Conservation (phyloP, 2,888 invertebrate genomes). For the Chrysotoxum bicinctum region DNA sequence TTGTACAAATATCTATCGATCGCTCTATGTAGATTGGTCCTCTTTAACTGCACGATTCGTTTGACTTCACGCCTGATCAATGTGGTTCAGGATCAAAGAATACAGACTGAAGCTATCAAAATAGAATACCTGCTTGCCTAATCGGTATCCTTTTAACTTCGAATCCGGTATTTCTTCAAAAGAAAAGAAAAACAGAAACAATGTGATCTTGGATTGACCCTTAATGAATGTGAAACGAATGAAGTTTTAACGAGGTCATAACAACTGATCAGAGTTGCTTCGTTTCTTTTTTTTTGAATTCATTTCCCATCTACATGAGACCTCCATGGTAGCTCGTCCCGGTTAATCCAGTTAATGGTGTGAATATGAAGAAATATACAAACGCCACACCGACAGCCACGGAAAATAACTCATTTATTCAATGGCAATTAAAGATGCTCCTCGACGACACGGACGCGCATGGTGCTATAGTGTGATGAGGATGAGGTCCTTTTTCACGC, state of each 20-base stretch:
- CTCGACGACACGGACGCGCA: not conserved
- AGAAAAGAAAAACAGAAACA: conserved; percentile 5
- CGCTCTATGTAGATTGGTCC: conserved; percentile 14
- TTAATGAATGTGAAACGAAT: conserved; percentile 69
- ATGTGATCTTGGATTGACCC: conserved; percentile 14
- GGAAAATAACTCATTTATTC: conserved; percentile 71
- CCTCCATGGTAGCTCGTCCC: conserved; percentile 49
- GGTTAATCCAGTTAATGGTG: conserved; percentile 48
- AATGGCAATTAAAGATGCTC: conserved; percentile 63
- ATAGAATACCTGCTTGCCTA: conserved; percentile 50
- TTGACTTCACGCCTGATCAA: conserved; percentile 55
- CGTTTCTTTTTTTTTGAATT: not conserved
- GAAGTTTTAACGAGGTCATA: conserved; percentile 72
- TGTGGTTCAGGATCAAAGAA: conserved; percentile 60
- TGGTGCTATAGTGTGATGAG: conserved; percentile 32
- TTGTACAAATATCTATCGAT: conserved; percentile 51
- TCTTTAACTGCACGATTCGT: conserved; percentile 49
- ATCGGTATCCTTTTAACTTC: conserved; percentile 38
- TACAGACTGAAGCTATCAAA: conserved; percentile 32
- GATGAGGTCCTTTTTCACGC: conserved; percentile 72
- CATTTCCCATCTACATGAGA: conserved; percentile 14
- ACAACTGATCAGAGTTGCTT: conserved; percentile 46
- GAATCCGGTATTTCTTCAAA: conserved; percentile 1
- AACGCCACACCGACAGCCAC: conserved; percentile 38
- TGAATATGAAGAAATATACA: conserved; percentile 36